A percentile compares a stretch with the other conserved stretches of the same genome.
phyloP scores from a whole-genome alignment of 1,140 invertebrate genomes.

The Drosophila virilis region DNA sequence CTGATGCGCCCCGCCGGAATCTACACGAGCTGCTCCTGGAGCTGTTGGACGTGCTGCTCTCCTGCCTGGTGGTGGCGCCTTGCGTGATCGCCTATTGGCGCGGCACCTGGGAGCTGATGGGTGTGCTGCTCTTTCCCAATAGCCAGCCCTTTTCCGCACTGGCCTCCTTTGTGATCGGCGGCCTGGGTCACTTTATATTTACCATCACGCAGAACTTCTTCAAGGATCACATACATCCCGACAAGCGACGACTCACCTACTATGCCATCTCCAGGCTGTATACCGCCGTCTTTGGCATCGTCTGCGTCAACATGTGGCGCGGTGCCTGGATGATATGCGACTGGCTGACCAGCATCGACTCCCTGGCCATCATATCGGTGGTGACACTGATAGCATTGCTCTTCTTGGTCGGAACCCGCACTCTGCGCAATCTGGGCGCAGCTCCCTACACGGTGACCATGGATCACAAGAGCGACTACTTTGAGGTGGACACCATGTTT shows the following conservation, averaged over 20 bases:
- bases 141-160: conserved; percentile 86
- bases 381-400: conserved; percentile 88
- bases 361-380: conserved; percentile 86
- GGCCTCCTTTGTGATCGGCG: conserved; percentile 88
- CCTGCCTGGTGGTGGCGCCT: conserved; percentile 90
- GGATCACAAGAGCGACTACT: conserved; percentile 90
- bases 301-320: conserved; percentile 93
- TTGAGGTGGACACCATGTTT: conserved; percentile 93
- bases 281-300: conserved; percentile 90
- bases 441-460: conserved; percentile 91
- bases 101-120: conserved; percentile 92
- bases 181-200: conserved; percentile 88
- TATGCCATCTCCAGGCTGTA: conserved; percentile 90
- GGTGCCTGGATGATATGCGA: conserved; percentile 92
- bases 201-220: conserved; percentile 88
- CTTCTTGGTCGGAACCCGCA: conserved; percentile 87
- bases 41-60: conserved; percentile 89
- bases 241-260: conserved; percentile 88
- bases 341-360: conserved; percentile 87
- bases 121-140: conserved; percentile 88
- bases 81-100: conserved; percentile 94
- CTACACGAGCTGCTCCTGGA: conserved; percentile 86
- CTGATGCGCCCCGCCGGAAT: conserved; percentile 69
- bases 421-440: conserved; percentile 91
- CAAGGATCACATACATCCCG: conserved; percentile 87